phyloP scores from a whole-genome alignment of 2,797 vertebrate genomes.

The Uromys caudimaculatus region DNA sequence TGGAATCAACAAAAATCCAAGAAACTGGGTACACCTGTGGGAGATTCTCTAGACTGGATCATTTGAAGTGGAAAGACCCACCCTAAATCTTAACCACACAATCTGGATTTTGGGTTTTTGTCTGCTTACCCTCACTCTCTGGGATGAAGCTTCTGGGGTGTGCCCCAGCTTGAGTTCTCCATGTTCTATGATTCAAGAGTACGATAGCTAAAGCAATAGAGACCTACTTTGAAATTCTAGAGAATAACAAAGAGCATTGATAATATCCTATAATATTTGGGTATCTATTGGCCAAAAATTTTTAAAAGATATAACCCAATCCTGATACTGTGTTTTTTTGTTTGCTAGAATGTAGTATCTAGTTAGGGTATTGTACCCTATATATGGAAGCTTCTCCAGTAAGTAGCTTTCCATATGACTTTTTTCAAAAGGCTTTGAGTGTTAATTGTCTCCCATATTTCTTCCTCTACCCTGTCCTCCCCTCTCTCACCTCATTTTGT shows the following conservation, averaged over 20 bases:
- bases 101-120: neutral
- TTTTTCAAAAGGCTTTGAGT: neutral
- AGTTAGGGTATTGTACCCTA: neutral
- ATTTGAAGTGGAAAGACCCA: neutral
- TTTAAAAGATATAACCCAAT: neutral
- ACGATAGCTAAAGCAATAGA: neutral
- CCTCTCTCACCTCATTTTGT: neutral
- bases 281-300: neutral
- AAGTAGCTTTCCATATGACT: neutral
- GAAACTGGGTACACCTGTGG: too few species aligned
- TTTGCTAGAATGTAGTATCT: neutral
- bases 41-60: neutral
- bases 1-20: neutral
- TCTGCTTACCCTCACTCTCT: neutral
- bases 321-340: neutral
- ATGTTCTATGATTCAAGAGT: neutral
- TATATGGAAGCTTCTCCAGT: neutral
- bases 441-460: neutral
- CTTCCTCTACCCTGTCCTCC: neutral
- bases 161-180: neutral
- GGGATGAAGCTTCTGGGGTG: neutral
- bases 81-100: neutral
- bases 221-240: neutral
- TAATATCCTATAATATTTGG: neutral
- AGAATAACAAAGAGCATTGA: neutral